Conservation (phyloP, 2,113 vertebrate species). For the Zonotrichia leucophrys region DNA sequence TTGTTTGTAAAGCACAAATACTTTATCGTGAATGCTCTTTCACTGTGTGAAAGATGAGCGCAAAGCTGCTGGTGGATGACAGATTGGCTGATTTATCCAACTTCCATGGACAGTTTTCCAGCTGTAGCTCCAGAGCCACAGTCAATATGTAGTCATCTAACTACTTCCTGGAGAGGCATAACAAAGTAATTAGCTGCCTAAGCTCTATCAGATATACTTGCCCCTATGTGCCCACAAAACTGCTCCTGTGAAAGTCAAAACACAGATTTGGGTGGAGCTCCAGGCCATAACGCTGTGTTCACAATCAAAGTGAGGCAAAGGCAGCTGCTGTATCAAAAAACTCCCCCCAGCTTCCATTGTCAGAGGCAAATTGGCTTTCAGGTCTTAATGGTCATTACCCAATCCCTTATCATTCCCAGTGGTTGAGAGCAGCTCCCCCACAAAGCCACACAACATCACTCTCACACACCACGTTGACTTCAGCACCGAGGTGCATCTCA, state of each 20-base stretch:
- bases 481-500: constrained; percentile 30
- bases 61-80: background rate
- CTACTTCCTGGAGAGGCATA: background rate
- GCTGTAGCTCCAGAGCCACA: background rate
- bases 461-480: constrained; percentile 20
- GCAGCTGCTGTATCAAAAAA: background rate
- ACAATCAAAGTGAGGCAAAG: background rate
- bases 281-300: background rate
- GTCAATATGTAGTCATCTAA: constrained; percentile 27
- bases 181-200: background rate
- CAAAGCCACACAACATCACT: background rate
- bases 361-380: background rate
- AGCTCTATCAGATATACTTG: background rate
- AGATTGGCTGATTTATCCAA: background rate
- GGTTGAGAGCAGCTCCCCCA: background rate
- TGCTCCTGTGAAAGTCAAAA: background rate
- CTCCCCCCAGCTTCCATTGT: background rate
- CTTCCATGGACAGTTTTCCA: background rate
- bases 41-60: background rate
- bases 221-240: background rate
- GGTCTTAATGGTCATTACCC: background rate
- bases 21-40: background rate
- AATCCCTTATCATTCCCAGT: background rate
- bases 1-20: background rate
- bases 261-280: background rate